Conservation (phyloP, 2,113 vertebrate genomes). For the Takifugu bimaculatus region DNA sequence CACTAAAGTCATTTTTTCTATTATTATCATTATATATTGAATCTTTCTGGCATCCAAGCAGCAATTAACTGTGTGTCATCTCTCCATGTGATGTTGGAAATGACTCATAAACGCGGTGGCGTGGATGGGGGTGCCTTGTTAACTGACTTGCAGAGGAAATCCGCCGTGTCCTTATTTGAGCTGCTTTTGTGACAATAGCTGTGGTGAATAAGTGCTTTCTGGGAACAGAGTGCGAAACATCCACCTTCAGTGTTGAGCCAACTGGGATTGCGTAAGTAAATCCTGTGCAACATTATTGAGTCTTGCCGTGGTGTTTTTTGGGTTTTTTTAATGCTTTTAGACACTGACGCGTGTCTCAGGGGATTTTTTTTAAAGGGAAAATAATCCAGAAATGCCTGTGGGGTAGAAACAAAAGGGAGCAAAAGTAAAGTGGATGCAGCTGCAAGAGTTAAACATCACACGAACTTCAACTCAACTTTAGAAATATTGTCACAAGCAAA, state of each 20-base stretch:
- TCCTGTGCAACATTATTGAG: neutral
- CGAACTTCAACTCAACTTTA: too few relatives aligned
- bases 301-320: neutral
- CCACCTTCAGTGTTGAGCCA: slow-evolving; percentile 23
- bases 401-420: neutral
- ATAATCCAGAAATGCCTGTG: neutral
- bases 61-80: neutral
- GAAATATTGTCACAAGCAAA: neutral
- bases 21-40: neutral
- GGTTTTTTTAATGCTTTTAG: slow-evolving; percentile 7
- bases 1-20: too few relatives aligned
- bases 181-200: slow-evolving; percentile 50
- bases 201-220: slow-evolving; percentile 49
- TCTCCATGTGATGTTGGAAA: slow-evolving; percentile 2
- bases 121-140: slow-evolving; percentile 34
- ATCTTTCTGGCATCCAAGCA: neutral
- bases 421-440: neutral
- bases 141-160: slow-evolving; percentile 56
- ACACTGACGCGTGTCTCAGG: neutral
- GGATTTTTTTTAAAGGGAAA: slow-evolving; percentile 1
- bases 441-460: neutral
- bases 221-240: slow-evolving; percentile 30
- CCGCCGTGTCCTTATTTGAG: slow-evolving; percentile 56
- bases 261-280: slow-evolving; percentile 11
- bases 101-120: slow-evolving; percentile 46